Base-by-base conservation (phyloP, 2,113 vertebrate species). In the Cyrtonyx montezumae region DNA sequence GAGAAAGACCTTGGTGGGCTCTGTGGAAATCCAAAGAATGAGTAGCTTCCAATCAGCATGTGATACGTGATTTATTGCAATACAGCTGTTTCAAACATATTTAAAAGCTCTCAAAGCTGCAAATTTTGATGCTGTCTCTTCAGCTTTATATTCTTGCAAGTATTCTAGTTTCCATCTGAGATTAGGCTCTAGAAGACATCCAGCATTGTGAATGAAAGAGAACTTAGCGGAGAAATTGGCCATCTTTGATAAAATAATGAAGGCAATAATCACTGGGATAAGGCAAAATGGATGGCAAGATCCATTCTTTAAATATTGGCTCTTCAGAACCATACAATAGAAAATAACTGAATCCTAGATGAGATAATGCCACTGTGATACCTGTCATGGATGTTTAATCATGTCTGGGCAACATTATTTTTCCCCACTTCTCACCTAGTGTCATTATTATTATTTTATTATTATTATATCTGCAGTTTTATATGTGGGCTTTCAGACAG, bases 91-190 rank as follows among this genome's bases (percentile, higher is more conserved):
- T 32, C 36, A 22, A 36, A 30, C 56, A 46, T 55, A 36, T 78
- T 79, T 75, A 87, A 80, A 94, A 91, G 34, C 49, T 79, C 63
- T 88, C 22, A 20, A 61, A 91, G 51, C n/a, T 92, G 76, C 42
- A 79, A 42, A 84, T 87, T 93, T 83, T 75, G 70, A 79, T 93
- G 37, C 45, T 79, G 40, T 74, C 21, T 48, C 56, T 90, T 75
- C 77, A 87, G 67, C 15, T 89, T 77, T 84, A 19, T 71, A 26
- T 89, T 87, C 55, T 91, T 93, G 23, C 36, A 40, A 74, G 66
- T 76, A 88, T 89, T 94, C 30, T 32, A 13, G 21, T 84, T 96
- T 95, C 92, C 66, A 81, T 79, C 12, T 58, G 49, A 73, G 56
- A 79, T 37, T 70, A 76, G 2, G 4, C n/a, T 95, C 20, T 26